Base-by-base conservation (phyloP, 2,113 vertebrate species). In the Ceyx margarethae region DNA sequence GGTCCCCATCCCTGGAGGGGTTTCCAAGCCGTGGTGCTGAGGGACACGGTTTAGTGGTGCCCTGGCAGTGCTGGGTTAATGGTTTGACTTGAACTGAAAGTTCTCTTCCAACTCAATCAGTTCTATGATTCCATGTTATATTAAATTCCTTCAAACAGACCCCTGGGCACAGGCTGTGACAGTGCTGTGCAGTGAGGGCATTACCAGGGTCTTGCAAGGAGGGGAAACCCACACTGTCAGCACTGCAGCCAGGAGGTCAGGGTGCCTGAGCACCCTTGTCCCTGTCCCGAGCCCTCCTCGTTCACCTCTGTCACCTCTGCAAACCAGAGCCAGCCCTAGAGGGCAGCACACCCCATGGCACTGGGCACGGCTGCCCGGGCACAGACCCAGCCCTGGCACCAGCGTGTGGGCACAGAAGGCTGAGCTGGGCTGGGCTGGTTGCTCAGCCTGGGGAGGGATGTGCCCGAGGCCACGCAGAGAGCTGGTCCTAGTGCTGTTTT, bases 251-350 rank as follows among this genome's bases (percentile, higher is more conserved):
- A 3, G 46, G 73, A 33, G 23, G 11, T 60, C 28, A 35, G 51
- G 28, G 20, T 42, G 46, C 66, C 42, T 13, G 45, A 46, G 58
- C 35, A 37, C 25, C 56, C 18, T 58, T n/a, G 43, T 19, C 20
- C n/a, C 13, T 4, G 2, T 61, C 26, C n/a, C 5, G 4, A 54
- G 29, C 42, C 25, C 46, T 53, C 13, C 0, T 62, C 11, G 0
- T 10, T 61, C 3, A 3, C 35, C 15, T n/a, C 28, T 0, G n/a
- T 26, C 8, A 4, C 46, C 46, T n/a, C 43, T 62, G 45, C 6
- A 12, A 66, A 5, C 37, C 1, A 1, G 22, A 19, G 14, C 22
- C 35, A 31, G 65, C 54, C 61, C 61, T 33, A 15, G 20, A 42
- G 19, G 5, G 5, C 78, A 68, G 67, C 57, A 25, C 11, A 15